phyloP scores from a whole-genome alignment of 2,888 invertebrate species.

The Omphaloscelis lunosa region DNA sequence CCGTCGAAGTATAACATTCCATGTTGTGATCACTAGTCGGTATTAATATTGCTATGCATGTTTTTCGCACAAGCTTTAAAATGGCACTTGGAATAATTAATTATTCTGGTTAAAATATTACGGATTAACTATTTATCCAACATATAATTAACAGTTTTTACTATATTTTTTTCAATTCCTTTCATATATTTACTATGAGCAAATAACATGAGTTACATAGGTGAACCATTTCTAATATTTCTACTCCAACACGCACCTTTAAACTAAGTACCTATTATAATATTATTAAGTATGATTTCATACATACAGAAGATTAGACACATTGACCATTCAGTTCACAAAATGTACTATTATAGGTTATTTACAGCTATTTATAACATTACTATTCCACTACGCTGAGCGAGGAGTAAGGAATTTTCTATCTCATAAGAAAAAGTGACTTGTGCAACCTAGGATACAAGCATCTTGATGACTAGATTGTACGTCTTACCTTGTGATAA shows the following conservation, averaged over 20 bases:
- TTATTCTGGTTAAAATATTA: conserved; percentile 38
- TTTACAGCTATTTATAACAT: conserved; percentile 63
- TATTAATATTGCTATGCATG: conserved; percentile 60
- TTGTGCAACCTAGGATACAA: conserved; percentile 56
- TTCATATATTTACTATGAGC: conserved; percentile 64
- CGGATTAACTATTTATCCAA: conserved; percentile 37
- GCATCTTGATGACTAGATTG: conserved; percentile 53
- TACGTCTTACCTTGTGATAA: conserved; percentile 48
- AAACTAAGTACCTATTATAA: conserved; percentile 51
- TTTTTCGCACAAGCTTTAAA: conserved; percentile 43
- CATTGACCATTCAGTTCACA: conserved; percentile 57
- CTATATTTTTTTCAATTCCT: conserved; percentile 67
- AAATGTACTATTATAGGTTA: conserved; percentile 51
- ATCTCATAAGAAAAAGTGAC: conserved; percentile 44
- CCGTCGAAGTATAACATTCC: conserved; percentile 59
- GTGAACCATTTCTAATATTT: conserved; percentile 47
- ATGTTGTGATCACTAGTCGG: conserved; percentile 50
- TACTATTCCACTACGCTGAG: conserved; percentile 55
- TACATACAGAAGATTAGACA: conserved; percentile 51
- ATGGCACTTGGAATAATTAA: conserved; percentile 51
- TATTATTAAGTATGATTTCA: conserved; percentile 45
- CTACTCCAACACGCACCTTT: conserved; percentile 57
- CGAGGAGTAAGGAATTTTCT: conserved; percentile 51
- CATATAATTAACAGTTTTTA: conserved; percentile 34
- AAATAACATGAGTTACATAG: conserved; percentile 49